Evolutionary conservation across 2,113 vertebrate species (phyloP), one percentile per base, ranked within the genome.

Genomic region (Lycaon pictus): DNA sequence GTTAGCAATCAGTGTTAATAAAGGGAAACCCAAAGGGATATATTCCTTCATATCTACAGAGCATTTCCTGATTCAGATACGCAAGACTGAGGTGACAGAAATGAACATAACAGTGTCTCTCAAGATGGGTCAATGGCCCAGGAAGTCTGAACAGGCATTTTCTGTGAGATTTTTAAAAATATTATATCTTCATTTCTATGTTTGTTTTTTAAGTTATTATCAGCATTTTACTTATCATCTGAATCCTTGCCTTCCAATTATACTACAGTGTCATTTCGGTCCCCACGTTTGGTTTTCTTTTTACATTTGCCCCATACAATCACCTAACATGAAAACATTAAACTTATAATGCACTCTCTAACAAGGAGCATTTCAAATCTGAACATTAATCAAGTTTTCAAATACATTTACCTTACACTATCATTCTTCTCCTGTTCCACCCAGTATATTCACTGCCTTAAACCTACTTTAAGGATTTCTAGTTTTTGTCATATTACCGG

Each of bases 141-240:
- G 11, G 11, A 3, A 88, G 2, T 51, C 88, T 91, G 22, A 88
- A 65, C 63, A 87, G 91, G 0, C 85, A 62, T 74, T 84, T 95
- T 72, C 77, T 80, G 12, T 53, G 32, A 74, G 1, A 22, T 62
- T 93, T 95, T 76, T 15, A 8, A 1, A 37, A 13, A 11, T 63
- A 60, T 56, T 60, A 10, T 67, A 79, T 84, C 63, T 65, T 88
- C 11, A 88, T 74, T 93, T 87, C 35, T 35, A 83, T 48, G 43
- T 92, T 93, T 32, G 69, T 58, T 80, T 95, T 77, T 22, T 20
- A 35, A 96, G 87, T 60, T 88, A 60, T 90, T 69, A 82, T 67
- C 55, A 88, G 25, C 25, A 93, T 22, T 88, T 95, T 93, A 37
- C 16, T 22, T 35, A 74, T 74, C 23, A 71, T 63, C 35, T 95